A percentile compares a stretch with the other conserved stretches of the same genome.
phyloP scores from a whole-genome alignment of 92 coral and sea anemone genomes.

The Micromussa lordhowensis region DNA sequence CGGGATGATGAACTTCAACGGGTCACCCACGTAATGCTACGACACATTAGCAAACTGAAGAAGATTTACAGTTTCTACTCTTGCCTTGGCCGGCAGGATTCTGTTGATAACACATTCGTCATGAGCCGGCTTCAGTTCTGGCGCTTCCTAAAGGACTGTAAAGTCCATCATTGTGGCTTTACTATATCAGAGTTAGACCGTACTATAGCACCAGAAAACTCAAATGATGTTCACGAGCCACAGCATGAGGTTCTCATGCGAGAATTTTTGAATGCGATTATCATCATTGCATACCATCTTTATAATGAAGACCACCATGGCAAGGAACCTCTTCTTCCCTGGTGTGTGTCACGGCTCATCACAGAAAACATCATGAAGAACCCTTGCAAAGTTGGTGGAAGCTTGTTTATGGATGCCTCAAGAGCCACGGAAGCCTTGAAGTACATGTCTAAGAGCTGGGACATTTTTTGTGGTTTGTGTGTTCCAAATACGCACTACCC shows the following conservation, averaged over 20 bases:
- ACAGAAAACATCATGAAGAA: constrained; percentile 78
- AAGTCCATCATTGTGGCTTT: constrained; percentile 80
- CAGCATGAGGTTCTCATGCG: constrained; percentile 84
- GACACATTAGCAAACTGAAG: constrained; percentile 88
- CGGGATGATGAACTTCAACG: constrained; percentile 82
- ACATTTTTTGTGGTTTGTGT: constrained; percentile 74
- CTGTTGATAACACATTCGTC: constrained; percentile 93
- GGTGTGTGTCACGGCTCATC: constrained; percentile 90
- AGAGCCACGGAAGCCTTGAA: constrained; percentile 80
- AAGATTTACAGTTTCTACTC: constrained; percentile 90
- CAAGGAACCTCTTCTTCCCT: constrained; percentile 67
- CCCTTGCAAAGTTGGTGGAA: constrained; percentile 81
- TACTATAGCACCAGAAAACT: constrained; percentile 62
- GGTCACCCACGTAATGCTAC: constrained; percentile 84
- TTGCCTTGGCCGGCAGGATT: constrained; percentile 80
- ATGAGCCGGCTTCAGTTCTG: constrained; percentile 93
- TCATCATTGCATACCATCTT: constrained; percentile 83
- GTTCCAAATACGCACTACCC: constrained; percentile 66
- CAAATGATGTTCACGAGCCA: constrained; percentile 77
- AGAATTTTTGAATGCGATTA: constrained; percentile 91
- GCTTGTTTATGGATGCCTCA: constrained; percentile 72
- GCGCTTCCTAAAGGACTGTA: constrained; percentile 92
- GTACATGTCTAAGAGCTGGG: constrained; percentile 75
- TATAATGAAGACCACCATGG: constrained; percentile 69
- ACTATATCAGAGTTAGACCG: constrained; percentile 88